phyloP scores from a whole-genome alignment of 2,797 vertebrate genomes.

The Erithacus rubecula region DNA sequence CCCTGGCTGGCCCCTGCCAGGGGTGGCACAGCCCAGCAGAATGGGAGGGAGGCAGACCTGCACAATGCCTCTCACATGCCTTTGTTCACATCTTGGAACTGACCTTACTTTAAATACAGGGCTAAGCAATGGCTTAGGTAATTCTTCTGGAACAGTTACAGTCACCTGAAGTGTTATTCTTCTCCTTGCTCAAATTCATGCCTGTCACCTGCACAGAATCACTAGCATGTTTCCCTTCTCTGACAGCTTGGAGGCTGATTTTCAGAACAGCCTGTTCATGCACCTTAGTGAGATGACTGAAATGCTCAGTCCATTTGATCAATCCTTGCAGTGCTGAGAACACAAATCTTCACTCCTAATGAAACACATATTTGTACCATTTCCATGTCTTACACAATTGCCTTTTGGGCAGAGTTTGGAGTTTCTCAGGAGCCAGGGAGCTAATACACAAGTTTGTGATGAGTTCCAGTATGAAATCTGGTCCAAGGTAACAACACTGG shows the following conservation, averaged over 20 bases:
- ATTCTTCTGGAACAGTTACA: not conserved
- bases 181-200: not conserved
- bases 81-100: not conserved
- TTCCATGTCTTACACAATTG: not conserved
- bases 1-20: not conserved
- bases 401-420: not conserved
- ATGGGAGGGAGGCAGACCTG: not conserved
- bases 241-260: not conserved
- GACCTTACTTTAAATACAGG: not conserved
- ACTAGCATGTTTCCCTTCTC: not conserved
- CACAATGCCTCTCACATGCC: not conserved
- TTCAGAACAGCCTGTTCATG: not conserved
- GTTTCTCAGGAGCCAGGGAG: not conserved
- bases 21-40: not conserved
- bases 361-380: not conserved
- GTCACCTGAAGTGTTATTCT: not conserved
- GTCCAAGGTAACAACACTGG: not conserved
- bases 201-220: not conserved
- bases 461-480: not conserved
- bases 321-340: not conserved
- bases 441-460: not conserved
- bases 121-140: not conserved
- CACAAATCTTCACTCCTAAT: not conserved
- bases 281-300: not conserved
- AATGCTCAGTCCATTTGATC: not conserved